phyloP scores from a whole-genome alignment of 1,140 invertebrate genomes.

The Caerostris darwini region DNA sequence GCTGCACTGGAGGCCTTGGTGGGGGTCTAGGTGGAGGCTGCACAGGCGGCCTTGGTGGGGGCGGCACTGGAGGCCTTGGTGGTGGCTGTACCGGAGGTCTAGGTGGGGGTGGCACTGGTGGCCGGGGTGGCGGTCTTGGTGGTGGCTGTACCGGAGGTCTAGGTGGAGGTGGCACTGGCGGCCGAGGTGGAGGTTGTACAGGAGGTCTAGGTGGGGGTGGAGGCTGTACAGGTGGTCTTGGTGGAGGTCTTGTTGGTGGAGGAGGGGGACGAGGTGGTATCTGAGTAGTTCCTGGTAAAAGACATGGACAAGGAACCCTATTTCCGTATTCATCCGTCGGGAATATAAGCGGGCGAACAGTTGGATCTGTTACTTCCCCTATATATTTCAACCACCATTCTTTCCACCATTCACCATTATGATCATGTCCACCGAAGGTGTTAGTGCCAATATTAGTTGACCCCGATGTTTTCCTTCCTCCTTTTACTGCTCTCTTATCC shows the following conservation, averaged over 20 bases:
- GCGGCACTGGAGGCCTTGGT: not conserved
- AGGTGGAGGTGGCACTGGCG: not conserved
- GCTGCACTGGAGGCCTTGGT: not conserved
- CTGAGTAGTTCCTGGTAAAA: slow-evolving; percentile 67
- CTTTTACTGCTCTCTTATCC: slow-evolving; percentile 70
- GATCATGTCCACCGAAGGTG: slow-evolving; percentile 2
- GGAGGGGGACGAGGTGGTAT: slow-evolving; percentile 38
- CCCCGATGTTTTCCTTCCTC: slow-evolving; percentile 39
- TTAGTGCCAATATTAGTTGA: slow-evolving; percentile 1
- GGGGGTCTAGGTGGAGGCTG: too few species aligned
- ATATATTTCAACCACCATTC: slow-evolving; percentile 79
- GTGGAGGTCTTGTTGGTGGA: not conserved
- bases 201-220: not conserved
- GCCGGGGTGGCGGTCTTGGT: not conserved
- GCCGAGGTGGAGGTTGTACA: not conserved
- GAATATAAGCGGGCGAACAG: slow-evolving; percentile 70
- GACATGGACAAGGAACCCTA: slow-evolving; percentile 64
- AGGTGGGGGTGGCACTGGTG: not conserved
- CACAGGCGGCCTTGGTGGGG: not conserved
- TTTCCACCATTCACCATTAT: slow-evolving; percentile 78
- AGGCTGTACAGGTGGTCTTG: not conserved
- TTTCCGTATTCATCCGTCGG: slow-evolving; percentile 63
- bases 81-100: slow-evolving; percentile 26
- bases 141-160: not conserved
- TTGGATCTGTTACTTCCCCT: slow-evolving; percentile 78